Evolutionary conservation across 2,888 invertebrate species (phyloP).

Genomic region (Hydraecia micacea): DNA sequence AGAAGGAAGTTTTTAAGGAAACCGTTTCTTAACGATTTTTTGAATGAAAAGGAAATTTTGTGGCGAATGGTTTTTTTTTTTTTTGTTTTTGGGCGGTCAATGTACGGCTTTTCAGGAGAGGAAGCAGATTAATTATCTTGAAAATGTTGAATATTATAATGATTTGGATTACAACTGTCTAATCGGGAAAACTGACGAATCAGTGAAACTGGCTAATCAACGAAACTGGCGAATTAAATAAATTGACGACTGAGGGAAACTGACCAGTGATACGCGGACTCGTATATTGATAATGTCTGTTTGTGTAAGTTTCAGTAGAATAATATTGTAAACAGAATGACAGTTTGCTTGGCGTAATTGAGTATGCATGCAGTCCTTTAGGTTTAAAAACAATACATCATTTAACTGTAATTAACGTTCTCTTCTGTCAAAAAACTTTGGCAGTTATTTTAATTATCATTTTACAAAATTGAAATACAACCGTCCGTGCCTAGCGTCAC

Average conservation of each 20-base stretch:
- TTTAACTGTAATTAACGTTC: conserved; percentile 64
- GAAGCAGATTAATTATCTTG: background rate
- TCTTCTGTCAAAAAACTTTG: conserved; percentile 64
- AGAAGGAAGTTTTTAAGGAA: conserved; percentile 20
- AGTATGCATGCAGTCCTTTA: background rate
- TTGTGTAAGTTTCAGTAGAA: background rate
- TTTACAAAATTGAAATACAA: conserved; percentile 72
- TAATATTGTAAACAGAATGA: background rate
- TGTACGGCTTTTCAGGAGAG: background rate
- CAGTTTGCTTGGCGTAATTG: background rate
- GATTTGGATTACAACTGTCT: too few species aligned
- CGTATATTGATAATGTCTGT: background rate
- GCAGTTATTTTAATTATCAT: conserved; percentile 69
- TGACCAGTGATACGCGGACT: too few species aligned
- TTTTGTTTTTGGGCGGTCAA: background rate
- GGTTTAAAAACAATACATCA: conserved; percentile 42
- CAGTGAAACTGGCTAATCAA: too few species aligned
- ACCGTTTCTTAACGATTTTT: background rate
- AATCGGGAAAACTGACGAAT: too few species aligned
- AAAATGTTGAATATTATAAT: background rate
- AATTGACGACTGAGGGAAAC: too few species aligned
- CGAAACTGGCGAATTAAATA: too few species aligned
- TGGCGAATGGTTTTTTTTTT: background rate
- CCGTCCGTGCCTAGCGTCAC: conserved; percentile 73
- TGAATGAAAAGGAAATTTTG: background rate